Percentiles rank a stretch among this genome's conserved stretches.
phyloP scores from a whole-genome alignment of 2,113 vertebrate genomes.

The Peromyscus leucopus region DNA sequence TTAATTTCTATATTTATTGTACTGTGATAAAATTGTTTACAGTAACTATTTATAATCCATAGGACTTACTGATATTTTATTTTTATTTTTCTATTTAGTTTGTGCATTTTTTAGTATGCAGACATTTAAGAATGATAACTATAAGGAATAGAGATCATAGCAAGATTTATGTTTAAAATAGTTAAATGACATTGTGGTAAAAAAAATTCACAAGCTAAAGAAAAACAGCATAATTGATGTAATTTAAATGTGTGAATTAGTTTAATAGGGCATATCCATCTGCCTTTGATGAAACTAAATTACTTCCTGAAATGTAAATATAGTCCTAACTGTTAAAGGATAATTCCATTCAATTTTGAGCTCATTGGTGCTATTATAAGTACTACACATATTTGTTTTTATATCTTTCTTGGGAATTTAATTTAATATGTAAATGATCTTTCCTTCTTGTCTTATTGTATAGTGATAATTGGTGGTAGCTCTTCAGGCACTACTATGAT shows the following conservation, averaged over 20 bases:
- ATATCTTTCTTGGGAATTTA: background rate
- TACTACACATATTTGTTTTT: background rate
- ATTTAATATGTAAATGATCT: background rate
- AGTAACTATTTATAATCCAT: background rate
- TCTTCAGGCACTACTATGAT: background rate
- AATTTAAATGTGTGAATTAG: background rate
- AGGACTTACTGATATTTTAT: background rate
- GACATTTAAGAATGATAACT: background rate
- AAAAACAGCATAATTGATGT: background rate
- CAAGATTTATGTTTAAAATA: background rate
- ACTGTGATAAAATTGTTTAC: background rate
- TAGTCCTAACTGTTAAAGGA: background rate
- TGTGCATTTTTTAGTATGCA: too few relatives aligned
- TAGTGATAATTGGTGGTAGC: background rate
- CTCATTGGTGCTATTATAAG: background rate
- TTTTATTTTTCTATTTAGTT: background rate
- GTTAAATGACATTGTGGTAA: background rate
- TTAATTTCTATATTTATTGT: background rate
- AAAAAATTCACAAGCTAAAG: background rate
- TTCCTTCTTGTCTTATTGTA: background rate
- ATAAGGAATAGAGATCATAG: background rate
- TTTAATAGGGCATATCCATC: background rate
- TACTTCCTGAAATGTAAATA: background rate
- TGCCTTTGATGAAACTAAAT: background rate
- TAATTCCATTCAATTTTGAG: background rate